These are phyloP conservation scores for Phoxinus dragarum DNA, from an alignment of 2,797 vertebrate genomes.

Conservation along the genomic window DNA sequence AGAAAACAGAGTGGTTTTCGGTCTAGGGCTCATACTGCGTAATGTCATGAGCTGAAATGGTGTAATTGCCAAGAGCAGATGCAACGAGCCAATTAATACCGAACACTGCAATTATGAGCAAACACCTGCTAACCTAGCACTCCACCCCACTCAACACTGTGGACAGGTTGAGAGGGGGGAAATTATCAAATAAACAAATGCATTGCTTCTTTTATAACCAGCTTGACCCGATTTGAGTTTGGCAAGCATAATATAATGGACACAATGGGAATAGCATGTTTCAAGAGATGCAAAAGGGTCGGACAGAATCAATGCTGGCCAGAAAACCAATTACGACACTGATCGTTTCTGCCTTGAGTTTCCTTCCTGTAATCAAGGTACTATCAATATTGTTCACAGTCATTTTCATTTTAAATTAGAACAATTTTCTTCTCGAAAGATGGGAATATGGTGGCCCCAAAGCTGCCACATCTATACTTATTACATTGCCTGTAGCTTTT, in stretches of 20 bases:
- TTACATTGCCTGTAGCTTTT: slow-evolving; percentile 27
- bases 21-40: slow-evolving; percentile 24
- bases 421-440: slow-evolving; percentile 26
- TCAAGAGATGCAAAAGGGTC: slow-evolving; percentile 15
- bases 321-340: slow-evolving; percentile 15
- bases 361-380: slow-evolving; percentile 26
- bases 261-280: neutral
- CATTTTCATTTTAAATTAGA: slow-evolving; percentile 8
- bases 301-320: slow-evolving; percentile 5
- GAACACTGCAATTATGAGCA: slow-evolving; percentile 59
- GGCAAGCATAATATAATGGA: neutral
- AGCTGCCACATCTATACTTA: slow-evolving; percentile 7
- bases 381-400: slow-evolving; percentile 9
- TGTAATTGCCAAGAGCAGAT: slow-evolving; percentile 63
- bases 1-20: slow-evolving; percentile 40
- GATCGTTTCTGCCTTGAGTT: slow-evolving; percentile 6
- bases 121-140: slow-evolving; percentile 58
- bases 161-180: slow-evolving; percentile 7
- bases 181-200: slow-evolving; percentile 12
- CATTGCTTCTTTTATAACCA: slow-evolving; percentile 9
- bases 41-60: slow-evolving; percentile 52
- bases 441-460: neutral
- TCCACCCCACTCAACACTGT: slow-evolving; percentile 22
- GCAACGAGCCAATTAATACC: slow-evolving; percentile 61
- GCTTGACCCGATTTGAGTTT: slow-evolving; percentile 1